Percentiles rank a stretch among this genome's conserved stretches.
These are phyloP conservation scores for Puma concolor DNA, from an alignment of 2,113 vertebrate genomes.

Conservation along the genomic window DNA sequence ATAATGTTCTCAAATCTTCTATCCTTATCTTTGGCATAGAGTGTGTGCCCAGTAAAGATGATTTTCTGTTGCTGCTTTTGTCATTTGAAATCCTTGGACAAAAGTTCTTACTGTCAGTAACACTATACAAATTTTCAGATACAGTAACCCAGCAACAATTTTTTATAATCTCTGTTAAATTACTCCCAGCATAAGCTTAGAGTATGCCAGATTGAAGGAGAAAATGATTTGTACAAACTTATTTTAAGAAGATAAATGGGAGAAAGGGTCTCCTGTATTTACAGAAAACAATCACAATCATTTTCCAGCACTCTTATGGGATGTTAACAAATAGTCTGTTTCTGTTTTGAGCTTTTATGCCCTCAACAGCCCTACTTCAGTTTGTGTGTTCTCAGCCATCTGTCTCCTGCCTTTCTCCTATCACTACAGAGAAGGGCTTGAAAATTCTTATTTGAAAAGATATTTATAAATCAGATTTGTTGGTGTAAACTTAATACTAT, in stretches of 20 bases:
- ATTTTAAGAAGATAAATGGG: slow-evolving; percentile 77
- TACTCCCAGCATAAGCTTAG: not conserved
- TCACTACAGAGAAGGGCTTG: not conserved
- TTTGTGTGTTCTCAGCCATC: slow-evolving; percentile 68
- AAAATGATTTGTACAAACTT: slow-evolving; percentile 64
- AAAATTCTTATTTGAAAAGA: slow-evolving; percentile 21
- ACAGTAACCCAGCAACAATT: not conserved
- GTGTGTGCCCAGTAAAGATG: not conserved
- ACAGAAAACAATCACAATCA: slow-evolving; percentile 72
- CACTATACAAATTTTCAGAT: slow-evolving; percentile 53
- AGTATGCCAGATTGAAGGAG: slow-evolving; percentile 51
- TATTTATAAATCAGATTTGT: slow-evolving; percentile 31
- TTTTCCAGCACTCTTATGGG: slow-evolving; percentile 55
- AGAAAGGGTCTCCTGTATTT: slow-evolving; percentile 68
- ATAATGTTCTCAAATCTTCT: not conserved
- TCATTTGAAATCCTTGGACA: slow-evolving; percentile 26
- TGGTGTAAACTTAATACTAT: slow-evolving; percentile 6
- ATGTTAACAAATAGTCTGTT: slow-evolving; percentile 70
- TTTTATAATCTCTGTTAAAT: slow-evolving; percentile 58
- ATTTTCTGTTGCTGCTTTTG: not conserved
- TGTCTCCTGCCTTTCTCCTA: slow-evolving; percentile 57
- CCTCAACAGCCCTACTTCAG: slow-evolving; percentile 32
- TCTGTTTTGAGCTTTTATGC: not conserved
- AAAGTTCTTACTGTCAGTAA: not conserved
- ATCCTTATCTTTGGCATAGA: not conserved